Percentiles rank a stretch among this genome's conserved stretches.
Evolutionary conservation across 2,113 vertebrate genomes (phyloP).

Genomic region (Gila orcuttii): DNA sequence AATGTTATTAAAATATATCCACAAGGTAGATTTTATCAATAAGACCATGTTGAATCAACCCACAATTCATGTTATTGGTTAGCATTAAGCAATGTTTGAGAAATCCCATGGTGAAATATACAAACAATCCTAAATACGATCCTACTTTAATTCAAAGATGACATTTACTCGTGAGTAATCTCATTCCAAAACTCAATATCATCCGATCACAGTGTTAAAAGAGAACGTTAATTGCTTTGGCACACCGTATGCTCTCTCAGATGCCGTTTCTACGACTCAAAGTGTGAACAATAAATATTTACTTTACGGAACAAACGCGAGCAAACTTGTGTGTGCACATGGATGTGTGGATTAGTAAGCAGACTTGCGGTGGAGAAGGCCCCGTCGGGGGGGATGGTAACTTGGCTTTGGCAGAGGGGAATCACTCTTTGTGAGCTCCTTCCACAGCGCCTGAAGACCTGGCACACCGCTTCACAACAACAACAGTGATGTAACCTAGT

Average conservation of each 20-base stretch:
- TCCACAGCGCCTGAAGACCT: conserved; percentile 74
- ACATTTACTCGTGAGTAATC: not conserved
- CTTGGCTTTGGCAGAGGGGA: conserved; percentile 73
- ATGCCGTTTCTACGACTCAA: conserved; percentile 61
- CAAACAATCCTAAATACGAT: not conserved
- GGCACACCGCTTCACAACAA: conserved; percentile 77
- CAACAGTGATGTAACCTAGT: conserved; percentile 81
- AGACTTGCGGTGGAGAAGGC: conserved; percentile 41
- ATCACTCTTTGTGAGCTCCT: conserved; percentile 68
- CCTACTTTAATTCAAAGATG: not conserved
- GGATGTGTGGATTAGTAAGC: conserved; percentile 52
- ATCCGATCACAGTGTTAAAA: conserved; percentile 15
- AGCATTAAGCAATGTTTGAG: not conserved
- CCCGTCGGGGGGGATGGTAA: conserved; percentile 70
- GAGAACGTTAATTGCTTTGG: conserved; percentile 37
- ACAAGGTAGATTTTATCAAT: not conserved
- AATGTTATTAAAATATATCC: no score
- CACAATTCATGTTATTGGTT: not conserved
- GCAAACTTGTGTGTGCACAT: conserved; percentile 26
- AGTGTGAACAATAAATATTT: conserved; percentile 68
- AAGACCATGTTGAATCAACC: not conserved
- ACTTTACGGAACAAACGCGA: conserved; percentile 34
- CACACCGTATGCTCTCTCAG: conserved; percentile 35
- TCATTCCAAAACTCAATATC: conserved; percentile 13
- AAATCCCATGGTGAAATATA: not conserved